Evolutionary conservation across 2,888 invertebrate genomes (phyloP).

Genomic region (Chloroclysta siterata): DNA sequence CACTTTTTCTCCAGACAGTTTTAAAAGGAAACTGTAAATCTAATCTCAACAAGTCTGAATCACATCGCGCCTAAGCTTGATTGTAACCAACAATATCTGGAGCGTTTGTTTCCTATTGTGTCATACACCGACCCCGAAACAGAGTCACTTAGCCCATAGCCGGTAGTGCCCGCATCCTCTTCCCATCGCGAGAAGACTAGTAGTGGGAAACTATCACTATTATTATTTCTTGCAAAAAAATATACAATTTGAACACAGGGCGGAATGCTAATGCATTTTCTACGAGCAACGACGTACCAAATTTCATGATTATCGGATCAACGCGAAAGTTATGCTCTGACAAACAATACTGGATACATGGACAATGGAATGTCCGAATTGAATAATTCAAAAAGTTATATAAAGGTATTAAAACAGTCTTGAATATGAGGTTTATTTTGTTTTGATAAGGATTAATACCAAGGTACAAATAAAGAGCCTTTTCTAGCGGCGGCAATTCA

Average conservation of each 20-base stretch:
- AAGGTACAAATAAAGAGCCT: too few species aligned
- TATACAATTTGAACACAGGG: not conserved
- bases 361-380: too few species aligned
- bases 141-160: constrained; percentile 1
- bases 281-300: too few species aligned
- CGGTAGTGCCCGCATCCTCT: constrained; percentile 27
- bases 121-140: constrained; percentile 11
- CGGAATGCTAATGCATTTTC: too few species aligned
- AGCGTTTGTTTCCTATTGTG: constrained; percentile 5
- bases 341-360: too few species aligned
- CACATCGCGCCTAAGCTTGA: constrained; percentile 6
- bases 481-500: too few species aligned
- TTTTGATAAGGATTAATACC: too few species aligned
- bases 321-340: too few species aligned
- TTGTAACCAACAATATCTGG: constrained; percentile 11
- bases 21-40: not conserved
- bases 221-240: not conserved
- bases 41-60: not conserved
- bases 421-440: too few species aligned
- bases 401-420: too few species aligned
- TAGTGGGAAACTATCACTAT: not conserved
- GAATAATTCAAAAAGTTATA: too few species aligned
- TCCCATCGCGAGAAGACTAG: constrained; percentile 19
- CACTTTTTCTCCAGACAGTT: not conserved
- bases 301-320: too few species aligned